Evolutionary conservation across 2,113 vertebrate species (phyloP).

Genomic region (Emydura subglobosa): DNA sequence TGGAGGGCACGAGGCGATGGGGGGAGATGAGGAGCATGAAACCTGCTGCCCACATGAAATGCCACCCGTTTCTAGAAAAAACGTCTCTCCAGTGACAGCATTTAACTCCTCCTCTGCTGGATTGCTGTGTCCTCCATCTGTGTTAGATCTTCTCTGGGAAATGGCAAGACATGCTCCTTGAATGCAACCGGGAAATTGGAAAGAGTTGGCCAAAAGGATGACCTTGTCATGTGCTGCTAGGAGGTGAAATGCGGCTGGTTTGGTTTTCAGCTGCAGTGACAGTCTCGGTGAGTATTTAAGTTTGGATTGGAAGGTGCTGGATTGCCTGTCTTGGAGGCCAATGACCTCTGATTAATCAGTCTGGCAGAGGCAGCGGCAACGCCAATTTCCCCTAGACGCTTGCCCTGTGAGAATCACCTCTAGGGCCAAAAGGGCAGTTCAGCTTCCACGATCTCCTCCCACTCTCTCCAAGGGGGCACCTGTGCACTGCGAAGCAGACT

Average conservation of each 20-base stretch:
- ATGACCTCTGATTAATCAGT: background rate
- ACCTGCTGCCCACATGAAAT: background rate
- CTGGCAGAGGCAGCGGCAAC: background rate
- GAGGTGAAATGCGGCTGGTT: background rate
- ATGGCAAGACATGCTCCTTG: background rate
- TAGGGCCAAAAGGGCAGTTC: background rate
- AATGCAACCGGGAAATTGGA: background rate
- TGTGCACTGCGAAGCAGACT: background rate
- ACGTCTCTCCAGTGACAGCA: background rate
- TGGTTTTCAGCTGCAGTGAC: rapidly evolving
- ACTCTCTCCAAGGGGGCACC: background rate
- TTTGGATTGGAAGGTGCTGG: background rate
- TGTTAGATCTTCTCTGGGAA: no score
- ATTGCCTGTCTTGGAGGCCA: background rate
- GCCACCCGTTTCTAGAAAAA: rapidly evolving
- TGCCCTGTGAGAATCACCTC: background rate
- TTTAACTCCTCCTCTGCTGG: background rate
- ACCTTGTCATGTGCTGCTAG: background rate
- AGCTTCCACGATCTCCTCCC: background rate
- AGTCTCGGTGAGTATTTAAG: rapidly evolving
- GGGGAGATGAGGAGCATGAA: rapidly evolving
- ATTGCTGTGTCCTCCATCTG: no score
- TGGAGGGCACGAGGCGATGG: background rate
- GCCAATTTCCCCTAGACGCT: background rate
- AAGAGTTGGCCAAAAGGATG: no score